phyloP scores from a whole-genome alignment of 2,888 invertebrate genomes.

The Volucella inanis region DNA sequence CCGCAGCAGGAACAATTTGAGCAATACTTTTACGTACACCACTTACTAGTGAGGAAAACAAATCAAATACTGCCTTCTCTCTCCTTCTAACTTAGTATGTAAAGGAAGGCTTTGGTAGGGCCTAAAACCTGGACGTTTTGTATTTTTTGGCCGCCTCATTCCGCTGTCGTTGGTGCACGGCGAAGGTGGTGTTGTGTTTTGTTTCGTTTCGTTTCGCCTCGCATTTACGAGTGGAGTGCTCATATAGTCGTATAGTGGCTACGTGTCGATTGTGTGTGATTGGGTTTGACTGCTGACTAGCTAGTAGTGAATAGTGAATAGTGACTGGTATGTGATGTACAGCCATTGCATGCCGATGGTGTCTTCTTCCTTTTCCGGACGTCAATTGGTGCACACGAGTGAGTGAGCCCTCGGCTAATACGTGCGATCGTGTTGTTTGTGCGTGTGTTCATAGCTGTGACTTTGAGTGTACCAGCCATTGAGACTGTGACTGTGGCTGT shows the following conservation, averaged over 20 bases:
- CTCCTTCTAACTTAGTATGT: conserved; percentile 36
- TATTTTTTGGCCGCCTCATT: conserved; percentile 69
- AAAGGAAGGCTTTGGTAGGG: conserved; percentile 45
- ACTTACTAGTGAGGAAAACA: conserved; percentile 49
- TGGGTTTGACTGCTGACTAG: conserved; percentile 50
- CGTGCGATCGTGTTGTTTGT: conserved; percentile 69
- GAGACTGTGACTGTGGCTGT: too few species aligned
- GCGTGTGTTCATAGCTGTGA: conserved; percentile 36
- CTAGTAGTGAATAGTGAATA: too few species aligned
- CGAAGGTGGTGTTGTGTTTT: conserved; percentile 67
- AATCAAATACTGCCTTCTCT: conserved; percentile 42
- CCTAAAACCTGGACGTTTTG: conserved; percentile 63
- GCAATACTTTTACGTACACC: conserved; percentile 28
- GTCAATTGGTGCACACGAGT: conserved; percentile 73
- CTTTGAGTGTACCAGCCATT: conserved; percentile 8
- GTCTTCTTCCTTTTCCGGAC: conserved; percentile 74
- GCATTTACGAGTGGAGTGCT: conserved; percentile 29
- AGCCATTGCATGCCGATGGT: conserved; percentile 73
- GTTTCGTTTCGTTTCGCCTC: conserved; percentile 59
- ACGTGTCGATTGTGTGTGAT: conserved; percentile 75
- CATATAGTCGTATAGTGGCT: conserved; percentile 47
- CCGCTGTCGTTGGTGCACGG: conserved; percentile 72
- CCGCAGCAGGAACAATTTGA: conserved; percentile 75
- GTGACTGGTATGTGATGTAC: conserved; percentile 67
- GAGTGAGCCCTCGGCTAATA: conserved; percentile 71